A percentile compares a stretch with the other conserved stretches of the same genome.
phyloP scores from a whole-genome alignment of 2,797 vertebrate genomes.

The Eospalax fontanierii region DNA sequence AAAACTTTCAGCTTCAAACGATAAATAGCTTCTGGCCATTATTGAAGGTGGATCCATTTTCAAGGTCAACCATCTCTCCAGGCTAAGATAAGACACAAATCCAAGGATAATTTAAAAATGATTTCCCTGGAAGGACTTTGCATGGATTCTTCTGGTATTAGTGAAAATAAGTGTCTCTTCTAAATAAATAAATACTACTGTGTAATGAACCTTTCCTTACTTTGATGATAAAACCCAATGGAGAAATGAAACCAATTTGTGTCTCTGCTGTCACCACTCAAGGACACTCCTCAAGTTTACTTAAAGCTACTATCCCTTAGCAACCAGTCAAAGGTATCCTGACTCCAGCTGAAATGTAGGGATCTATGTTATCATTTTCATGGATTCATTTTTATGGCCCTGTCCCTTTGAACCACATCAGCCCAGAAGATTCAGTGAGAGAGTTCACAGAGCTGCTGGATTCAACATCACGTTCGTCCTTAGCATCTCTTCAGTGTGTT shows the following conservation, averaged over 20 bases:
- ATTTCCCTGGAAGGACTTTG: constrained; percentile 3
- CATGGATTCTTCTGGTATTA: not conserved
- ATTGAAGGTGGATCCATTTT: not conserved
- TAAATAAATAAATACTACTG: constrained; percentile 45
- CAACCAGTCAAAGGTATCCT: not conserved
- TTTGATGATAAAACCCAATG: constrained; percentile 54
- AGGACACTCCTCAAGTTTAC: not conserved
- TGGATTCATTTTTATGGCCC: not conserved
- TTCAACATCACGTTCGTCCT: not conserved
- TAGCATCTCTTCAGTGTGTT: not conserved
- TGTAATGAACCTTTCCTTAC: constrained; percentile 54
- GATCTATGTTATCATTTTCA: not conserved
- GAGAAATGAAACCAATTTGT: constrained; percentile 57
- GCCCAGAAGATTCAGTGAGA: not conserved
- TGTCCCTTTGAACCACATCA: not conserved
- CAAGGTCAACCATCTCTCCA: not conserved
- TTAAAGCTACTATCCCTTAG: not conserved
- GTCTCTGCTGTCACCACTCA: constrained; percentile 4
- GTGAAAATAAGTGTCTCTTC: constrained; percentile 25
- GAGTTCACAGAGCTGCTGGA: not conserved
- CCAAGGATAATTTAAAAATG: constrained; percentile 14
- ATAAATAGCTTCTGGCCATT: not conserved
- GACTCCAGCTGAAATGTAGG: not conserved
- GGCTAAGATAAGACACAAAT: not conserved
- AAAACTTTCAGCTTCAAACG: not conserved